Base-by-base conservation (phyloP, 2,797 vertebrate species). In the Hyperoplus lanceolatus region DNA sequence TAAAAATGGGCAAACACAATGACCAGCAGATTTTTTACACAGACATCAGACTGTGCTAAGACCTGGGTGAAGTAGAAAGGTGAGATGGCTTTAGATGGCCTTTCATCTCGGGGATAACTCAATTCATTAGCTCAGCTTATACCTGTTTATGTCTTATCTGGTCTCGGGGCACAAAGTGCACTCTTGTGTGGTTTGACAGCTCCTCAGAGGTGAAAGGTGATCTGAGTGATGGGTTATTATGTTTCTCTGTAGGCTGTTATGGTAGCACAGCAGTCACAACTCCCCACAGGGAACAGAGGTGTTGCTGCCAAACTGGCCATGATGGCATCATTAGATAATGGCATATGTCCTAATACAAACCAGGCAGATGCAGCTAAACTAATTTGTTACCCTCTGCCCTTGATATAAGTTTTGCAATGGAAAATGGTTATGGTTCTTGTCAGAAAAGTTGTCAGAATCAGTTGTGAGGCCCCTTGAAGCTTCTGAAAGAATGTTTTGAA, bases 201-300 rank as follows among this genome's bases (percentile, higher is more conserved):
- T 82, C 76, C 77, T 85, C 8, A 36, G 83, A 83, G 76, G 85
- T 87, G 89, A 90, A 86, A 92, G 83, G 86, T 92, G 82, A 92
- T 72, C 82, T 87, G 79, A 83, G 70, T 76, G 83, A 90, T 73
- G 82, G 85, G 39, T 82, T 77, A 77, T 91, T 85, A 75, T 79
- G 80, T 81, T 65, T 80, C 63, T 43, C 56, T 55, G 65, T 64
- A 75, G 45, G 80, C 68, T 51, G 80, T 53, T 76, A 57, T 70
- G 79, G 79, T 41, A 73, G 81, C 54, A 18, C 57, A 71, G 70
- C 72, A 54, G 68, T 85, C 58, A 29, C 64, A 73, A 43, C 69
- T 75, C 70, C 75, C 76, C 84, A 79, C 63, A 51, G 78, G 79
- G 75, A 81, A 59, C 21, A 54, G 69, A 86, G 70, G 77, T 75